Conservation (phyloP, 2,797 vertebrate genomes). For the Rachycentron canadum region DNA sequence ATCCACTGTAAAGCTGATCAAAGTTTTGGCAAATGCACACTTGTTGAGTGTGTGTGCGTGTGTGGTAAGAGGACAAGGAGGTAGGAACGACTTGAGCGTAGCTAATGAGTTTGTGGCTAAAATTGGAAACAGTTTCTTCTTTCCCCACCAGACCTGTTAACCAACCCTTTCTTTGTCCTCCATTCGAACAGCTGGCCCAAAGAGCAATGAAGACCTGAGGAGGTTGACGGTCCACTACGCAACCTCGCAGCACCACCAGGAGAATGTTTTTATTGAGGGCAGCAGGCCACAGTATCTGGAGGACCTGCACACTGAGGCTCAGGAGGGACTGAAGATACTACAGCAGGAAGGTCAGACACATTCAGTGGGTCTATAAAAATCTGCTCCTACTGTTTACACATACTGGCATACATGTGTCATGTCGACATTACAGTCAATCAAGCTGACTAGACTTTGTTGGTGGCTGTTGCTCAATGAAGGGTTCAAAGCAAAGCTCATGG, state of each 20-base stretch:
- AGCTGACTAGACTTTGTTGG: background rate
- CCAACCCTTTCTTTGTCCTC: background rate
- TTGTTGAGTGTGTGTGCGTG: conserved; percentile 20
- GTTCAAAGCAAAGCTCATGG: background rate
- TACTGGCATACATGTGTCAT: background rate
- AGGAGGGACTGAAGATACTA: conserved; percentile 91
- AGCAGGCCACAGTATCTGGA: conserved; percentile 92
- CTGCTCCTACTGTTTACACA: background rate
- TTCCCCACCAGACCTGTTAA: background rate
- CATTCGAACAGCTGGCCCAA: conserved; percentile 78
- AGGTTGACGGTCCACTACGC: conserved; percentile 86
- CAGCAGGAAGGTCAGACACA: conserved; percentile 89
- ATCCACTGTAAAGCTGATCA: conserved; percentile 54
- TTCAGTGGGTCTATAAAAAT: background rate
- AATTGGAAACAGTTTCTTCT: background rate
- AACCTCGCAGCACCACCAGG: conserved; percentile 87
- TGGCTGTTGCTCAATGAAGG: background rate
- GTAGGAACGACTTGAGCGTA: too few species aligned
- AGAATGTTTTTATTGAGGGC: conserved; percentile 96
- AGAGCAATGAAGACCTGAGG: conserved; percentile 86
- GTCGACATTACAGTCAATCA: background rate
- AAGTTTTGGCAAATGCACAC: conserved; percentile 38
- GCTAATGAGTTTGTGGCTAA: too few species aligned
- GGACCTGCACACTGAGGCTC: conserved; percentile 94
- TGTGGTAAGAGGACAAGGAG: background rate